Evolutionary conservation across 2,113 vertebrate species (phyloP).

Genomic region (Tonatia bakeri): DNA sequence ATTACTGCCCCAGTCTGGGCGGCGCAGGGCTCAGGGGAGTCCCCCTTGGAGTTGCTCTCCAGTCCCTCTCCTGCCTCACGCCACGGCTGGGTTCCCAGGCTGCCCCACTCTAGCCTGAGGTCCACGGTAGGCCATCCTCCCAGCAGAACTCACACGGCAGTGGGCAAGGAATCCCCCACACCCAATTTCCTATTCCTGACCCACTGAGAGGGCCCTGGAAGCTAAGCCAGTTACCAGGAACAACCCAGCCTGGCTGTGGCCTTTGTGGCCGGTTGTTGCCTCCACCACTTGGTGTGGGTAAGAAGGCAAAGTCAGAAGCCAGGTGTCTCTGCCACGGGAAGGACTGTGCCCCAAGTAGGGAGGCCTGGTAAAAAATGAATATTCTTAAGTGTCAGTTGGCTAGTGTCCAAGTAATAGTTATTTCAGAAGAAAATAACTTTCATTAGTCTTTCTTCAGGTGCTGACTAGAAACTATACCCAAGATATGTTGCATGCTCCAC

Average conservation of each 20-base stretch:
- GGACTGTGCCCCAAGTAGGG: constrained; percentile 52
- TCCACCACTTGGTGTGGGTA: constrained; percentile 59
- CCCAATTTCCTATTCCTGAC: constrained; percentile 28
- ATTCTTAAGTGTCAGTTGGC: not conserved
- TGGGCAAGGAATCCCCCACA: constrained; percentile 54
- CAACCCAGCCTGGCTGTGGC: constrained; percentile 56
- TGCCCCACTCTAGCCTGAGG: constrained; percentile 57
- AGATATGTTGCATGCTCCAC: not conserved
- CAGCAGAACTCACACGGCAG: constrained; percentile 39
- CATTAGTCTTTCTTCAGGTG: not conserved
- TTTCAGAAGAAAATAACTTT: not conserved
- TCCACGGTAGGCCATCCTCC: constrained; percentile 43
- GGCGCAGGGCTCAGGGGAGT: constrained; percentile 43
- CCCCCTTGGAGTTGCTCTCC: constrained; percentile 40
- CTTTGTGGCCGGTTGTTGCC: constrained; percentile 49
- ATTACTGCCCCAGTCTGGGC: constrained; percentile 63
- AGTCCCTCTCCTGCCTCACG: not conserved
- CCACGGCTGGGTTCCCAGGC: constrained; percentile 43
- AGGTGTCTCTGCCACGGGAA: constrained; percentile 68
- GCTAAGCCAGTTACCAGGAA: constrained; percentile 62
- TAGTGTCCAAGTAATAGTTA: not conserved
- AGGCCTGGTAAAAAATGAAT: constrained; percentile 6
- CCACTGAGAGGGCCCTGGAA: constrained; percentile 57
- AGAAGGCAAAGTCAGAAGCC: constrained; percentile 65
- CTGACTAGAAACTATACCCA: not conserved